Base-by-base conservation (phyloP, 2,797 vertebrate genomes). In the Anguilla megastoma region DNA sequence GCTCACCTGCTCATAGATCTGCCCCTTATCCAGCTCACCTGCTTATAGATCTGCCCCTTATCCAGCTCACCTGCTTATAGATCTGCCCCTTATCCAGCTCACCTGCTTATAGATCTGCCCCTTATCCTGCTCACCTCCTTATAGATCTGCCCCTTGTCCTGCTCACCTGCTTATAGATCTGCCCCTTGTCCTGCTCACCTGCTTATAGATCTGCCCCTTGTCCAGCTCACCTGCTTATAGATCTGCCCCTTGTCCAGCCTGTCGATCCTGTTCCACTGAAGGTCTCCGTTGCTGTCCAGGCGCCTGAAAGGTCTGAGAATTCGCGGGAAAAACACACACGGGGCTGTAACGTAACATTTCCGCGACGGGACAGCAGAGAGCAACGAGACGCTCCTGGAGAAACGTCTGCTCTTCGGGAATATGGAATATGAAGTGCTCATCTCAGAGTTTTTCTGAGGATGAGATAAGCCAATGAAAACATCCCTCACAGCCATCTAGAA, bases 131-230 rank as follows among this genome's bases (percentile, higher is more conserved):
- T 36, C 89, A 97, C 96, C 92, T 96, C 95, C 91, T 97, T 97
- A 93, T 97, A 97, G 85, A 97, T 92, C 86, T 96, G 95, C 18
- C 97, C 97, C 90, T 97, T 97, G 0, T 97, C 95, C 91, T 97
- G 93, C 91, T 36, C 36, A 36, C 36, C 36, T 36, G 36, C 36
- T 2, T 0, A 36, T 36, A 36, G 36, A 36, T 36, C 36, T 36
- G 36, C 36, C 36, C 36, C 36, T 36, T 36, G 0, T 36, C 36
- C 36, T 0, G 9, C 50, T 50, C 50, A 50, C 50, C 50, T 50
- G 50, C 9, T 50, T 50, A 9, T 50, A 50, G 50, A 50, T 50
- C 50, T 50, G 50, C 36, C 36, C 36, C 36, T 36, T 36, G 2
- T 36, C 36, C 36, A 0, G 36, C 36, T 36, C 89, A 97, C 96